Conservation (phyloP, 37 sponge, comb jelly and placozoan species). For the Diacarnus erythraeanus region DNA sequence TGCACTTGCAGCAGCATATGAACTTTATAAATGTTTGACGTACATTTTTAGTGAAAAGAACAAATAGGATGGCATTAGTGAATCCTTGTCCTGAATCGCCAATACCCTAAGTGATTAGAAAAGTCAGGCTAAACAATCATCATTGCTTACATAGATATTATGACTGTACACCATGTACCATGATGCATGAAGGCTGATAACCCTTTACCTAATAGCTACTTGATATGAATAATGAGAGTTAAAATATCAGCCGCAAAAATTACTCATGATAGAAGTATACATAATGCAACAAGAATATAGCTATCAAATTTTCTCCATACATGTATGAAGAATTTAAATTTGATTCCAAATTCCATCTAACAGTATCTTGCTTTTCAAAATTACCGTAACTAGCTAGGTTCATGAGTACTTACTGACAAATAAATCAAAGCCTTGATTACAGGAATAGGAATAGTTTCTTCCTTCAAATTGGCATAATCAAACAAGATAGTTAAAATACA, state of each 20-base stretch:
- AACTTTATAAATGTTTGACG: slow-evolving; percentile 9
- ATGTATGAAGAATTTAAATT: no score
- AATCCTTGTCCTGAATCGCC: slow-evolving; percentile 73
- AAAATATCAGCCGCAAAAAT: no score
- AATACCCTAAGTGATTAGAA: slow-evolving; percentile 46
- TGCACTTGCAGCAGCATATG: not conserved
- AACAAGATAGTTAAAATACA: slow-evolving; percentile 10
- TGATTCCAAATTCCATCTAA: not conserved
- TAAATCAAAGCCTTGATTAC: slow-evolving; percentile 9
- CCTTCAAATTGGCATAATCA: slow-evolving; percentile 12
- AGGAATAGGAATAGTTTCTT: not conserved
- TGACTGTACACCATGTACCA: no score
- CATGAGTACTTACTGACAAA: slow-evolving; percentile 19
- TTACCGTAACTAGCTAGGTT: no score
- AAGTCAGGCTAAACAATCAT: not conserved
- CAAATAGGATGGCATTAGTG: slow-evolving; percentile 58
- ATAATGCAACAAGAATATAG: no score
- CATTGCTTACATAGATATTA: no score
- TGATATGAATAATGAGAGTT: no score
- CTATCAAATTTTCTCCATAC: no score
- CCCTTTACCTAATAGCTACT: no score
- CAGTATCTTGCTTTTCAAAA: not conserved
- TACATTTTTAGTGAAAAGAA: slow-evolving; percentile 52
- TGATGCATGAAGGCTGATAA: no score
- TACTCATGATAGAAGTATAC: no score